These are phyloP conservation scores for Melinaea marsaeus DNA, from an alignment of 2,888 invertebrate genomes.

Conservation along the genomic window DNA sequence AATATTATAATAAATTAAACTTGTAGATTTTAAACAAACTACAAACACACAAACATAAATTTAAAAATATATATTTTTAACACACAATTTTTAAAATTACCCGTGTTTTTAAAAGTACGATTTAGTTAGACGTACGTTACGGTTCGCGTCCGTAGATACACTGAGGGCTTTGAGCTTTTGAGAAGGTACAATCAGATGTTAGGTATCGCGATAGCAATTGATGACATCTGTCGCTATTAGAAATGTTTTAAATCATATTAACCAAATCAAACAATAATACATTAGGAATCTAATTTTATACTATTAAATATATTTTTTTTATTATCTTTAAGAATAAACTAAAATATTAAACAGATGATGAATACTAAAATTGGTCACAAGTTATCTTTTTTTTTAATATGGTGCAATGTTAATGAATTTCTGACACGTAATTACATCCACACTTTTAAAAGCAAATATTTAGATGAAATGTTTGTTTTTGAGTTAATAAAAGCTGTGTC, in stretches of 20 bases:
- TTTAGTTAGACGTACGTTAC: constrained; percentile 13
- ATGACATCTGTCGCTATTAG: background rate
- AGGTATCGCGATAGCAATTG: constrained; percentile 8
- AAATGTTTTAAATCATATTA: background rate
- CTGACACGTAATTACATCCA: constrained; percentile 19
- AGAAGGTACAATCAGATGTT: constrained; percentile 16
- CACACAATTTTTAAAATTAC: background rate
- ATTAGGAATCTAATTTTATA: no score
- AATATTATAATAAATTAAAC: constrained; percentile 1
- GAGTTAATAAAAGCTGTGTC: constrained; percentile 31
- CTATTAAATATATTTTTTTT: no score
- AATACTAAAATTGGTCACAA: background rate
- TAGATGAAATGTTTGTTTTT: constrained; percentile 33
- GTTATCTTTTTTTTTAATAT: background rate
- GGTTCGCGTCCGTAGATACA: constrained; percentile 17
- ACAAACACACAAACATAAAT: background rate
- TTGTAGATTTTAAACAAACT: background rate
- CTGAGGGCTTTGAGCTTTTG: constrained; percentile 27
- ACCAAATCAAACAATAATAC: no score
- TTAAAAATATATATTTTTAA: background rate
- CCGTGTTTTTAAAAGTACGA: constrained; percentile 3
- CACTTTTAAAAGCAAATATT: constrained; percentile 25
- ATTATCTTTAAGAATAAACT: no score
- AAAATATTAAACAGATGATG: background rate
- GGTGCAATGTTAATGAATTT: background rate